phyloP scores from a whole-genome alignment of 30 jellyfish, hydroid and myxozoan species.

The Aurelia sp. region DNA sequence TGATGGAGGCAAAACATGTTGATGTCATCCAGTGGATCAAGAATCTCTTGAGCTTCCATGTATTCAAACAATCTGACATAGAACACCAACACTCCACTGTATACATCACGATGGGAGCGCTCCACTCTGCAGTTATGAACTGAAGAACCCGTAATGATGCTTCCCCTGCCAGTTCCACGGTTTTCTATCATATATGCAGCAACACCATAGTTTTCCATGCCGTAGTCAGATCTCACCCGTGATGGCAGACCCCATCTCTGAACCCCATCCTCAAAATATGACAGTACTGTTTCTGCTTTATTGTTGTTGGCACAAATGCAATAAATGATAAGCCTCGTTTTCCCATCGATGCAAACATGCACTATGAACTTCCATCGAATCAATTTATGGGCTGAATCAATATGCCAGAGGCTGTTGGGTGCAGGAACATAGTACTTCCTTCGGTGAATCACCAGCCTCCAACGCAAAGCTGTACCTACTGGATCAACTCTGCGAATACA shows the following conservation, averaged over 20 bases:
- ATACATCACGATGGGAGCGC: conserved; percentile 53
- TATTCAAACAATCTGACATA: conserved; percentile 24
- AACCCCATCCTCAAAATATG: conserved; percentile 23
- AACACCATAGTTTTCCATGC: conserved; percentile 15
- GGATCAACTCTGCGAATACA: conserved; percentile 54
- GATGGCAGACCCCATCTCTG: conserved; percentile 40
- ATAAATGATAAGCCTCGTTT: conserved; percentile 24
- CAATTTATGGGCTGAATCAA: conserved; percentile 34
- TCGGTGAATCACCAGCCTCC: conserved; percentile 54
- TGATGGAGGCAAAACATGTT: conserved; percentile 29
- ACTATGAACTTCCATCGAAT: conserved; percentile 19
- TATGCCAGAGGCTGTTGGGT: conserved; percentile 40
- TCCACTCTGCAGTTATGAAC: conserved; percentile 56
- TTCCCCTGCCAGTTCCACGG: conserved; percentile 32
- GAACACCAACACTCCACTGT: conserved; percentile 34
- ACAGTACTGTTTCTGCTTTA: conserved; percentile 36
- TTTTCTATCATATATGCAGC: conserved; percentile 13
- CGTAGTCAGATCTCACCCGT: conserved; percentile 44
- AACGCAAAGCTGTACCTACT: conserved; percentile 52
- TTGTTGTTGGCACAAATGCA: conserved; percentile 30
- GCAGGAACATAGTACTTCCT: conserved; percentile 50
- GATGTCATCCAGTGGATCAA: conserved; percentile 25
- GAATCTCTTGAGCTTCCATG: conserved; percentile 25
- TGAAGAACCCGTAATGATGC: conserved; percentile 46
- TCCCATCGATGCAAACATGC: conserved; percentile 43